Percentiles rank a stretch among this genome's conserved stretches.
phyloP scores from a whole-genome alignment of 2,113 vertebrate species.

The Protobothrops mucrosquamatus region DNA sequence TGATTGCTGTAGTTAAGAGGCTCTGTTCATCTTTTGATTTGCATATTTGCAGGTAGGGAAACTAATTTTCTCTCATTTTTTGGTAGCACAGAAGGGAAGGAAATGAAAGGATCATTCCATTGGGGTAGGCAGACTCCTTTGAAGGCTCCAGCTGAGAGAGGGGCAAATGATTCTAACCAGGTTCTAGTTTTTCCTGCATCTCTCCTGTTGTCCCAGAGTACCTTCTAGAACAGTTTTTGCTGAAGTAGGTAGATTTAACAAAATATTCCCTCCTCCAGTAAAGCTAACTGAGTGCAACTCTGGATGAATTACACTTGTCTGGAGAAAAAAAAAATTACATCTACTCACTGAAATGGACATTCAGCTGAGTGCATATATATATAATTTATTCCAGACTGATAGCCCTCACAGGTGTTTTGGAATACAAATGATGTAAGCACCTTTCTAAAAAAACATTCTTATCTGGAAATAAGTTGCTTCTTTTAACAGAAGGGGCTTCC shows the following conservation, averaged over 20 bases:
- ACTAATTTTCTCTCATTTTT: background rate
- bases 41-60: background rate
- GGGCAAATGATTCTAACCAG: background rate
- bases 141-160: background rate
- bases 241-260: background rate
- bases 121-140: background rate
- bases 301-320: slow-evolving; percentile 42
- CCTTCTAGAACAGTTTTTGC: background rate
- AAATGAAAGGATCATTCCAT: background rate
- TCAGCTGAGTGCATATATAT: slow-evolving; percentile 37
- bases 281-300: background rate
- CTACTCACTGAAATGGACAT: slow-evolving; percentile 40
- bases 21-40: background rate
- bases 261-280: background rate
- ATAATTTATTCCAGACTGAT: slow-evolving; percentile 41
- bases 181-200: background rate
- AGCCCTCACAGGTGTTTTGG: slow-evolving; percentile 26
- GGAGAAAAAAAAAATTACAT: slow-evolving; percentile 50
- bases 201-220: background rate
- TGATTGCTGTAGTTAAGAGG: background rate
- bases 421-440: slow-evolving; percentile 15
- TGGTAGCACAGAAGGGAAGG: background rate
- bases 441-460: background rate
- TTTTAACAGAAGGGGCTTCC: background rate
- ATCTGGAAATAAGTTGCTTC: background rate